A percentile compares a stretch with the other conserved stretches of the same genome.
Evolutionary conservation across 2,113 vertebrate genomes (phyloP).

Genomic region (Gymnogyps californianus): DNA sequence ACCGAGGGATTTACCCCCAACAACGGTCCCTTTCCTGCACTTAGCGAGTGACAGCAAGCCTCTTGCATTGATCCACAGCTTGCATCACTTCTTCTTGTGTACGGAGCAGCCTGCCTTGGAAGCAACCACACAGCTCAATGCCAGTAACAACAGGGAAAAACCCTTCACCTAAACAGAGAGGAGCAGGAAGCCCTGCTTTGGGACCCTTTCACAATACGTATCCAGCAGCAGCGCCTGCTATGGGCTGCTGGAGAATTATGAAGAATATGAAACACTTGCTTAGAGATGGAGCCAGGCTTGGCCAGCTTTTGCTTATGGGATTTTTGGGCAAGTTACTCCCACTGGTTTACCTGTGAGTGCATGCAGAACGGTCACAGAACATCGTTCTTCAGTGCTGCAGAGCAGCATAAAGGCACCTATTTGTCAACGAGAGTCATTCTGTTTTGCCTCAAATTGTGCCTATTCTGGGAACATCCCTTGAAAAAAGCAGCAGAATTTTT

Average conservation of each 20-base stretch:
- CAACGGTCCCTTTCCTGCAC: neutral
- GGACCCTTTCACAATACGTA: neutral
- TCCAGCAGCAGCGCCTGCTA: neutral
- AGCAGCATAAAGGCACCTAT: neutral
- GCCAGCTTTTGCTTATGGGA: neutral
- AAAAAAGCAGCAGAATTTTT: neutral
- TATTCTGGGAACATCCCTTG: neutral
- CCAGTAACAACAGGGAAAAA: neutral
- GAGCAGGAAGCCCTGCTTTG: neutral
- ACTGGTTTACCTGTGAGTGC: neutral
- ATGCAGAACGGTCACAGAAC: neutral
- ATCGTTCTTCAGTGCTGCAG: fast-evolving
- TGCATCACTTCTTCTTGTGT: neutral
- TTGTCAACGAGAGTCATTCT: neutral
- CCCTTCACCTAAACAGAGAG: neutral
- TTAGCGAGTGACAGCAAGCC: neutral
- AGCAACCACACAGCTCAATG: neutral
- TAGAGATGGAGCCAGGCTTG: neutral
- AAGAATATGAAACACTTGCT: neutral
- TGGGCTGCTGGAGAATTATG: neutral
- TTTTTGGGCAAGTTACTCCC: neutral
- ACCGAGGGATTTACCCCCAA: neutral
- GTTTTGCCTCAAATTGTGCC: neutral
- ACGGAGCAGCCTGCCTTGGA: neutral
- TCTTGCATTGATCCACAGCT: neutral